Conservation (phyloP, 2,888 invertebrate genomes). For the Troides aeacus region DNA sequence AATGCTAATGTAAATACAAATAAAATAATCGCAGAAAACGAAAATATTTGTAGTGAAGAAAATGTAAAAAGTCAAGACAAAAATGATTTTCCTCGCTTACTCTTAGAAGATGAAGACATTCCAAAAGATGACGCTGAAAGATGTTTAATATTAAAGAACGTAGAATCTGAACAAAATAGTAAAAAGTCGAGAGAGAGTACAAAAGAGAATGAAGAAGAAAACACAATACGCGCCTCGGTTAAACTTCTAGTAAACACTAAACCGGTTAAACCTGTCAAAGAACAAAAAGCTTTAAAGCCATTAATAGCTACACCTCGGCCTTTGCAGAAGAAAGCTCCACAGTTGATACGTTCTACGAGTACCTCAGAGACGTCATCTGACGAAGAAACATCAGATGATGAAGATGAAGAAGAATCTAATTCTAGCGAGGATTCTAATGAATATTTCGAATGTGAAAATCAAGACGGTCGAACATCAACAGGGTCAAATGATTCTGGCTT, state of each 20-base stretch:
- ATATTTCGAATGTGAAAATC: slow-evolving; percentile 72
- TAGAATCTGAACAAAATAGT: slow-evolving; percentile 4
- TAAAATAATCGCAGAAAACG: not conserved
- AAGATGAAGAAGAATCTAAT: slow-evolving; percentile 65
- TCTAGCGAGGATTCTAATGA: slow-evolving; percentile 67
- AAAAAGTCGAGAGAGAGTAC: slow-evolving; percentile 2
- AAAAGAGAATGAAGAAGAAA: slow-evolving; percentile 12
- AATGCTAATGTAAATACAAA: not conserved
- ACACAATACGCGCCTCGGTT: slow-evolving; percentile 1
- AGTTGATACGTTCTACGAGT: slow-evolving; percentile 64
- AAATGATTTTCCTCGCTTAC: slow-evolving; percentile 16
- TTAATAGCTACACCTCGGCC: slow-evolving; percentile 82
- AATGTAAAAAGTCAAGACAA: slow-evolving; percentile 14
- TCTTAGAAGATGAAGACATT: slow-evolving; percentile 38
- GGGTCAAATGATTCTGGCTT: slow-evolving; percentile 93
- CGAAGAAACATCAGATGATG: slow-evolving; percentile 70
- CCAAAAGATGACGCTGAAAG: slow-evolving; percentile 19
- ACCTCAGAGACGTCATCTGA: slow-evolving; percentile 69
- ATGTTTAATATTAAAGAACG: slow-evolving; percentile 9
- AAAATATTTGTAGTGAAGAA: slow-evolving; percentile 2
- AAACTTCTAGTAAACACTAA: slow-evolving; percentile 20
- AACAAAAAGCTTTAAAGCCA: slow-evolving; percentile 77
- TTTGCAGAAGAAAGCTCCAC: slow-evolving; percentile 75
- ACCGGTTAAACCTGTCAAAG: slow-evolving; percentile 60
- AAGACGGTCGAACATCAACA: slow-evolving; percentile 83